Evolutionary conservation across 64 coral and sea anemone genomes (phyloP), one percentile per base, ranked within the genome.

Genomic region (Catalaphyllia jardinei): DNA sequence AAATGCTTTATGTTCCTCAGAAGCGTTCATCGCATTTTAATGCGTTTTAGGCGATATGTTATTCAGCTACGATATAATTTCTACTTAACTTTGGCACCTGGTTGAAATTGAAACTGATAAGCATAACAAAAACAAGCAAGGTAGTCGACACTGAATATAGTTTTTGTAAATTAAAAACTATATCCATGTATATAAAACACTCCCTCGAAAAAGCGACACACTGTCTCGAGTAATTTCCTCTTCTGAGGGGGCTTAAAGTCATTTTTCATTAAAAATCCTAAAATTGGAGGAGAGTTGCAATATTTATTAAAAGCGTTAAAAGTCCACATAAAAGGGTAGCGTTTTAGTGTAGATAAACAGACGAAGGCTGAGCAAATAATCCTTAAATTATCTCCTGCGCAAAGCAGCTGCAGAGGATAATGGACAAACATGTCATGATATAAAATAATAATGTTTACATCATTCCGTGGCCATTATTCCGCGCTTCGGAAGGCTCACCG

Each of bases 341-440:
- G 62, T 79, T 83, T 61, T 18, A 33, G 9, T 24, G 20, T 64
- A 67, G 39, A 27, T 71, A 69, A 85, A 85, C 81, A 71, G 31
- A 49, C 49, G 6, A 11, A 17, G 11, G 31, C 62, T 85, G 81
- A 85, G 69, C 67, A 85, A 85, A 85, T 71, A 85, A 71, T 29
- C 20, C 39, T 39, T 51, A 24, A 28, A 50, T 51, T 85, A 69
- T 9, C 65, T 69, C 22, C 24, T 67, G 16, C 65, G 8, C 10
- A 19, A 15, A 46, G 1, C 42, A 64, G 31, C 33, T 27, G 63
- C 42, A 28, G 62, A 67, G n/a, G 17, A 14, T 39, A 4, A 18
- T 3, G 42, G 7, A 5, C 16, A 15, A 27, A 3, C 29, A 12
- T 73, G 29, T 73, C 9, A 10, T 1, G 51, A 24, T 24, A 77